Base-by-base conservation (phyloP, 2,888 invertebrate genomes). In the Linnaemya tessellans region DNA sequence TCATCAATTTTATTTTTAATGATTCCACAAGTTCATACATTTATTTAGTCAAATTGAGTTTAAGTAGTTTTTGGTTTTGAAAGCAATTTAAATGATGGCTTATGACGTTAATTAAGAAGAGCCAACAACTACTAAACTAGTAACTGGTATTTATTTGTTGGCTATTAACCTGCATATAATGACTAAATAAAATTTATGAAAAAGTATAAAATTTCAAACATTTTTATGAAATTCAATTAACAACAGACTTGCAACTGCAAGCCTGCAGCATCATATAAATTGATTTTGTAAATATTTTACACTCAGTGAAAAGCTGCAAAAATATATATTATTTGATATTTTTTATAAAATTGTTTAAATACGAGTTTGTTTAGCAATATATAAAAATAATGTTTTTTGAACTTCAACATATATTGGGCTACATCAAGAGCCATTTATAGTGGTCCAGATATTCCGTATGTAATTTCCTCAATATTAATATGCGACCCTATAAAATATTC, bases 21-120 rank as follows among this genome's bases (percentile, higher is more conserved):
- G 62, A 79, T 64, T 60, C 22, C 54, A 51, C 38, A 18, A 78
- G 35, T 18, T 41, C 51, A 25, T 82, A 20, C 22, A 46, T 64
- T 68, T 56, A 62, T 46, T 51, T 82, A 56, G 54, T 58, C 38
- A 49, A 78, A 78, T 67, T 54, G 38, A 65, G 43, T 68, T 70
- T 38, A 60, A 65, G 30, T 38, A 25, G 65, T 65, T 67, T 58
- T 77, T 30, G 20, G 20, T 56, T 77, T 67, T 35, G 49, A 67
- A 67, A 22, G 30, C 38, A 49, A 64, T 62, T 70, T 54, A 70
- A 75, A 75, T 84, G 74, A 74, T 80, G 64, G 25, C 65, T 75
- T 80, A 84, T 80, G 79, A 84, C 79, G 68, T 79, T 84, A 79
- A 79, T 84, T 84, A 84, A 74, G 74, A 84, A 78, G 62, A 79